Conservation (phyloP, 1,140 invertebrate genomes). For the Zaprionus gabonicus region DNA sequence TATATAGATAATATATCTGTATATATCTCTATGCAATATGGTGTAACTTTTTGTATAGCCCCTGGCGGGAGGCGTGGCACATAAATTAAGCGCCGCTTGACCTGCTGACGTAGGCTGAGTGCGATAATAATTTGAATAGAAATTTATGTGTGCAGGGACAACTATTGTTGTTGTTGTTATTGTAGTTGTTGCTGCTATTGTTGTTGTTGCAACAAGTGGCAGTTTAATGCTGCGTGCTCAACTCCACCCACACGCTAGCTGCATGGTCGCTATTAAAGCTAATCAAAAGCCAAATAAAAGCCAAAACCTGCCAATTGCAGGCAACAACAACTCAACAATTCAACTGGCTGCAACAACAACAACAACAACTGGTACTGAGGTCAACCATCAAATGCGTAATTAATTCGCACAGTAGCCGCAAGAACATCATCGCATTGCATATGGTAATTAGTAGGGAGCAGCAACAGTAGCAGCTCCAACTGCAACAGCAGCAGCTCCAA, state of each 20-base stretch:
- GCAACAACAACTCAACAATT: slow-evolving; percentile 4
- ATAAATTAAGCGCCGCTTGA: slow-evolving; percentile 61
- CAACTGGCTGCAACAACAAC: no score
- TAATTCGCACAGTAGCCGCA: slow-evolving; percentile 70
- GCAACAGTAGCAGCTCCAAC: slow-evolving; percentile 4
- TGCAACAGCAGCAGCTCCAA: not conserved
- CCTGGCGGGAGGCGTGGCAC: slow-evolving; percentile 40
- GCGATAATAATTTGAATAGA: slow-evolving; percentile 74
- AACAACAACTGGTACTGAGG: slow-evolving; percentile 21
- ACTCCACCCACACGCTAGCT: slow-evolving; percentile 28
- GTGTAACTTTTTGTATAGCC: slow-evolving; percentile 66
- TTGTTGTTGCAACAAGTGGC: slow-evolving; percentile 74
- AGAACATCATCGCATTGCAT: slow-evolving; percentile 41
- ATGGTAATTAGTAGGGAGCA: slow-evolving; percentile 42
- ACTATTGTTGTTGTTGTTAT: slow-evolving; percentile 18
- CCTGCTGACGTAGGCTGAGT: slow-evolving; percentile 59
- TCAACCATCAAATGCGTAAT: slow-evolving; percentile 68
- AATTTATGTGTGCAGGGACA: slow-evolving; percentile 71
- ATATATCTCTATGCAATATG: slow-evolving; percentile 15
- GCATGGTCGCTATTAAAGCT: slow-evolving; percentile 71
- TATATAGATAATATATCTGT: not conserved
- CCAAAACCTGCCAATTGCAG: slow-evolving; percentile 45
- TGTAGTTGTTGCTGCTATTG: slow-evolving; percentile 53
- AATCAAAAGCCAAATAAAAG: slow-evolving; percentile 79
- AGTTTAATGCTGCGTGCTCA: slow-evolving; percentile 37